A percentile compares a stretch with the other conserved stretches of the same genome.
phyloP scores from a whole-genome alignment of 2,797 vertebrate species.

The Sternotherus odoratus region DNA sequence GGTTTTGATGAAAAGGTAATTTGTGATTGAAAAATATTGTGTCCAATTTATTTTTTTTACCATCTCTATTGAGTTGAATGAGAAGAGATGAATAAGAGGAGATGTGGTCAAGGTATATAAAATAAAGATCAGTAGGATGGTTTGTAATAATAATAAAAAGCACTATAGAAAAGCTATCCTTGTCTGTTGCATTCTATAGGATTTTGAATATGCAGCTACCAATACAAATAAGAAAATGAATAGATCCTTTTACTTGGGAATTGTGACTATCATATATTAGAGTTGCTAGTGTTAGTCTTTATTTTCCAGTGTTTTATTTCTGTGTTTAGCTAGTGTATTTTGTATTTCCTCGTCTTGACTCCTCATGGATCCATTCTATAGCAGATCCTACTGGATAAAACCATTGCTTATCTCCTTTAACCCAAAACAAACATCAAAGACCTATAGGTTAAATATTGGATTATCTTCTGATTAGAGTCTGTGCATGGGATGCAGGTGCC shows the following conservation, averaged over 20 bases:
- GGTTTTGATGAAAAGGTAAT: background rate
- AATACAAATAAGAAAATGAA: background rate
- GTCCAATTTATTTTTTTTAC: background rate
- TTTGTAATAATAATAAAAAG: background rate
- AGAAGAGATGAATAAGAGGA: background rate
- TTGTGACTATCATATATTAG: rapidly evolving
- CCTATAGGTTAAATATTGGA: background rate
- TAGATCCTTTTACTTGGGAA: background rate
- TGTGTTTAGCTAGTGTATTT: background rate
- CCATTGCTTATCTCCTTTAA: background rate
- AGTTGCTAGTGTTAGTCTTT: background rate
- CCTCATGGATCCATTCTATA: background rate
- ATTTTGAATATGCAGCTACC: background rate
- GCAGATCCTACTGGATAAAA: background rate
- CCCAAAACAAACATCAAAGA: background rate
- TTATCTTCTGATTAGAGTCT: background rate
- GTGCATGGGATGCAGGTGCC: background rate
- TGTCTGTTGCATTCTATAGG: background rate
- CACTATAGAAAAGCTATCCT: rapidly evolving
- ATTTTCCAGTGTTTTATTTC: background rate
- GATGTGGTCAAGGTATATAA: background rate
- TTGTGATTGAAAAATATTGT: background rate
- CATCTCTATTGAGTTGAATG: background rate
- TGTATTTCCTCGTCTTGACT: background rate
- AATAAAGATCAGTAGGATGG: background rate